These are phyloP conservation scores for Austrolebias charrua DNA, from an alignment of 2,797 vertebrate species.

Conservation along the genomic window DNA sequence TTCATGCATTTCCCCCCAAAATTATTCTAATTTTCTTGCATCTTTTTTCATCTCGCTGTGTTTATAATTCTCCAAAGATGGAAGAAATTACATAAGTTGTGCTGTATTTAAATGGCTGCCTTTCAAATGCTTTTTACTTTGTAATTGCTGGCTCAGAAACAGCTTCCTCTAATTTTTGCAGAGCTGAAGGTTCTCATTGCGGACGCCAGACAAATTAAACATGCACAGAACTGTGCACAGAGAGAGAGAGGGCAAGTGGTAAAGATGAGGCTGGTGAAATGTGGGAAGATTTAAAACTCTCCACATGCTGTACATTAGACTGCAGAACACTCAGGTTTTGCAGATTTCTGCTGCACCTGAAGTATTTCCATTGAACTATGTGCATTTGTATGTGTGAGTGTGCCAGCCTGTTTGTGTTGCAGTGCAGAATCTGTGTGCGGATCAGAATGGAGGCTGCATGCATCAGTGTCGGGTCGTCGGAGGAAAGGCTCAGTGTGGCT, in stretches of 20 bases:
- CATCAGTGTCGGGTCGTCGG: conserved; percentile 82
- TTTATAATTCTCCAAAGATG: conserved; percentile 8
- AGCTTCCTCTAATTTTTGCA: conserved; percentile 55
- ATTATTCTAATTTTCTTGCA: conserved; percentile 27
- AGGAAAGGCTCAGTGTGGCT: conserved; percentile 80
- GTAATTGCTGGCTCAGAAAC: conserved; percentile 59
- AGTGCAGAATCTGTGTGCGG: conserved; percentile 84
- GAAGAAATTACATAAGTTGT: conserved; percentile 43
- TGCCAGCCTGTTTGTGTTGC: conserved; percentile 35
- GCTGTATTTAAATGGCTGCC: conserved; percentile 42
- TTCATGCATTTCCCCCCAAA: conserved; percentile 33
- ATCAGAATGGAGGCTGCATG: conserved; percentile 88
- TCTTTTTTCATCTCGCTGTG: conserved; percentile 21
- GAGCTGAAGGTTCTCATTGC: conserved; percentile 41
- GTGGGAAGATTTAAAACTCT: conserved; percentile 14
- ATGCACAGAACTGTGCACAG: conserved; percentile 27
- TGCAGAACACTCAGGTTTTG: conserved; percentile 13
- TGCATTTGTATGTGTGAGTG: conserved; percentile 7
- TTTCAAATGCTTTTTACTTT: conserved; percentile 54
- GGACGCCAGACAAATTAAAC: conserved; percentile 49
- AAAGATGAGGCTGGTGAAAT: conserved; percentile 11
- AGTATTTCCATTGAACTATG: conserved; percentile 8
- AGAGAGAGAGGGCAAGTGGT: conserved; percentile 8
- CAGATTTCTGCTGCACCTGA: conserved; percentile 16
- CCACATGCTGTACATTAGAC: conserved; percentile 25